Percentiles rank a stretch among this genome's conserved stretches.
phyloP scores from a whole-genome alignment of 2,113 vertebrate genomes.

The Otis tarda region DNA sequence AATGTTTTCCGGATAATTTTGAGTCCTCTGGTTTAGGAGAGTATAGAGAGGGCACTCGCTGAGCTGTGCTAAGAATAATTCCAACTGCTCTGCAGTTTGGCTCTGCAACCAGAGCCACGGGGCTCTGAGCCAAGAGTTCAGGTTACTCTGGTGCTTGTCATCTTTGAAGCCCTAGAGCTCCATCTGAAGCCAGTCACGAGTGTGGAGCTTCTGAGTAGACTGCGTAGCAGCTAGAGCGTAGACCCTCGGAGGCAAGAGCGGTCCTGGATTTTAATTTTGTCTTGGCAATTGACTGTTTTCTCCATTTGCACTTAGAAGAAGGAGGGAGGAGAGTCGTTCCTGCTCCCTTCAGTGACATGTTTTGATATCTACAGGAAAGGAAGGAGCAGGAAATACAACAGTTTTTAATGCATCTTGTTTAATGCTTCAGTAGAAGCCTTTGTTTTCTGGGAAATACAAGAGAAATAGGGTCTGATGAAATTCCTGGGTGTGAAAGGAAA shows the following conservation, averaged over 20 bases:
- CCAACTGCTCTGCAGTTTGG: constrained; percentile 60
- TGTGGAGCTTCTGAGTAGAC: not conserved
- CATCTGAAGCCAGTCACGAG: constrained; percentile 54
- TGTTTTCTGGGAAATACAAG: not conserved
- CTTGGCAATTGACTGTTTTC: not conserved
- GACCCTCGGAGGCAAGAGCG: not conserved
- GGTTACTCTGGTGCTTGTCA: constrained; percentile 57
- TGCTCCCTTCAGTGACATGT: not conserved
- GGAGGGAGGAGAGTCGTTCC: not conserved
- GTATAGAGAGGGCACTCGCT: constrained; percentile 40
- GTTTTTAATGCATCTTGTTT: not conserved
- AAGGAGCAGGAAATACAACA: not conserved
- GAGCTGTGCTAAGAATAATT: constrained; percentile 68
- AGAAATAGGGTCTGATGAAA: not conserved
- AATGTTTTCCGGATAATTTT: constrained; percentile 45
- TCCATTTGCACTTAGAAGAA: not conserved
- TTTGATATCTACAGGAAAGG: not conserved
- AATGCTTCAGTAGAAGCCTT: not conserved
- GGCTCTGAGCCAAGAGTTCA: constrained; percentile 53
- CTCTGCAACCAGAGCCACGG: constrained; percentile 51
- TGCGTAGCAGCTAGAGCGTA: not conserved
- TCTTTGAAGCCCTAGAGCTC: constrained; percentile 58
- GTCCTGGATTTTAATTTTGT: not conserved
- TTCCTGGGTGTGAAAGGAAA: not conserved
- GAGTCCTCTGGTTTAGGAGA: constrained; percentile 35